Base-by-base conservation (phyloP, 2,113 vertebrate species). In the Antechinus stuartii region DNA sequence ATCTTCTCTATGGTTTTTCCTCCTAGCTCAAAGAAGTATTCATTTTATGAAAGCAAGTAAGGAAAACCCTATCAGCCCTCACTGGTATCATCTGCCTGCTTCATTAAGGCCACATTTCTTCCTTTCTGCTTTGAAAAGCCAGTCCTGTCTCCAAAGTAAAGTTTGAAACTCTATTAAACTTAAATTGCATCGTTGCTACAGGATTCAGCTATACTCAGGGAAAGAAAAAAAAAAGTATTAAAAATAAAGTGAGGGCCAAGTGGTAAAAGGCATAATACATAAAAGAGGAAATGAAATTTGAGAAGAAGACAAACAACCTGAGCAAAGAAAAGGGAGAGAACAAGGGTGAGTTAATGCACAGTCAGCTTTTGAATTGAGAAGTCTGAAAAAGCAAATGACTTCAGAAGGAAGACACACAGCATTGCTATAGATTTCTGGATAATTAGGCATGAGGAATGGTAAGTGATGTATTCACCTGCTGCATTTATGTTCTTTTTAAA, bases 101-200 rank as follows among this genome's bases (percentile, higher is more conserved):
- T 98, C 97, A 97, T 98, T 98, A 97, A 96, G 94, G 84, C 30
- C 96, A 27, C 91, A 94, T 93, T 95, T 94, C 90, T 96, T 90
- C 52, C 84, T 95, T 91, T 92, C 95, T 96, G 8, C 50, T 76
- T 42, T 91, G 50, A 27, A 96, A 96, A 96, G 84, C 54, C 93
- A 53, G 3, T 95, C 93, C 24, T 95, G 76, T 90, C 76, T 95
- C 89, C 91, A 94, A 97, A 93, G 90, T 95, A 91, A 97, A 97
- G 90, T 96, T 96, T 95, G n/a, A 95, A 97, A 95, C 90, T 93
- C 52, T 96, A 61, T 96, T 98, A 96, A 97, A 93, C 11, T 96
- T 96, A 61, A 97, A 97, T 92, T 92, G 8, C 23, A 92, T 26
- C 93, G 16, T 56, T 92, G 68, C 1, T 93, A 3, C 49, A 95